Evolutionary conservation across 2,797 vertebrate genomes (phyloP), one percentile per base, ranked within the genome.

Genomic region (Mormyrops attenuatus): DNA sequence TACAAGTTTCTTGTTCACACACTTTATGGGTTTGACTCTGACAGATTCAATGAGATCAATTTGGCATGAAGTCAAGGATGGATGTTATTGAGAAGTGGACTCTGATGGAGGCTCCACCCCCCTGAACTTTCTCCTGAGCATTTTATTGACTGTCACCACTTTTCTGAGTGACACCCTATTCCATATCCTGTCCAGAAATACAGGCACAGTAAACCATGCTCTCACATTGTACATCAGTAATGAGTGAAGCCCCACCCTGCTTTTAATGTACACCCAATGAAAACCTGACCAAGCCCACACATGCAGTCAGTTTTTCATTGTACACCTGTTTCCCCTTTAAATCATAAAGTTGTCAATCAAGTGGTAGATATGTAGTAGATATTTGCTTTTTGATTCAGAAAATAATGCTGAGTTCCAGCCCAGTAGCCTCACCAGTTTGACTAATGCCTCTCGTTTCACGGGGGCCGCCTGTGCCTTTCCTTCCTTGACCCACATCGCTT

Each of bases 41-140:
- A 96, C 96, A 9, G 96, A 96, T 92, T 97, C 96, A 34, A 96
- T 92, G 63, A 97, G 20, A 57, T 57, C 20, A 57, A n/a, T n/a
- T 57, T 5, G 55, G 55, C 55, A 53, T 93, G 20, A 97, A 96
- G 92, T 97, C 96, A 90, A 97, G 91, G 92, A 97, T 94, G 95
- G 87, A 95, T 22, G 4, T 92, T 93, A 0, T 92, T 52, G 89
- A 92, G 86, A 20, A 57, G 92, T 69, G 63, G 63, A 69, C 5
- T 93, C 92, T 95, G 96, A 34, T 3, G 41, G 11, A 44, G 57
- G 20, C 41, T 34, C 6, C 55, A 63, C 3, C 4, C 55, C 86
- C 9, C 55, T n/a, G 55, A 13, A 38, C 41, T 38, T 20, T 8
- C 87, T 88, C 26, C 87, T 41, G 57, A 20, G 30, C 6, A 52